A percentile compares a stretch with the other conserved stretches of the same genome.
Conservation (phyloP, 2,888 invertebrate genomes). For the Cantharis rustica region DNA sequence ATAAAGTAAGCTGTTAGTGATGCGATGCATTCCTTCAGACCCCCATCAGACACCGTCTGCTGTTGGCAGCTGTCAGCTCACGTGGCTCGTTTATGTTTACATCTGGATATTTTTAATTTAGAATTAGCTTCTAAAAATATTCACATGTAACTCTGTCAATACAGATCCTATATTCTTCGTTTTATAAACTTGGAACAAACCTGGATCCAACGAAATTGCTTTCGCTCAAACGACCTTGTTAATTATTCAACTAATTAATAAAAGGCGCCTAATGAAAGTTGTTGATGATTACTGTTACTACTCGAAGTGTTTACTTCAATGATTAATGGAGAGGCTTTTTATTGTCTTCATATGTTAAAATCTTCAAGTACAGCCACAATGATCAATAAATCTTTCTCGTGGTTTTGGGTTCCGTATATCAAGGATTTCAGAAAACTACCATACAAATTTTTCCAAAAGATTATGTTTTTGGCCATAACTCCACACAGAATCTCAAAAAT, state of each 20-base stretch:
- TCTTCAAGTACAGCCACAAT: not conserved
- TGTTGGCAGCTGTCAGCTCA: constrained; percentile 29
- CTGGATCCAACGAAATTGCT: not conserved
- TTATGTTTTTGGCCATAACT: too few relatives aligned
- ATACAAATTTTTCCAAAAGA: too few relatives aligned
- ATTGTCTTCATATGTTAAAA: not conserved
- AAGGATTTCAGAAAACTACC: too few relatives aligned
- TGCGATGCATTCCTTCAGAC: constrained; percentile 28
- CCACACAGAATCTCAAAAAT: too few relatives aligned
- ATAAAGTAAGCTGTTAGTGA: constrained; percentile 15
- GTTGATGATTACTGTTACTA: not conserved
- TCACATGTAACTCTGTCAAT: not conserved
- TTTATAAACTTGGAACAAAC: not conserved
- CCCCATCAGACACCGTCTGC: constrained; percentile 31
- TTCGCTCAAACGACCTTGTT: not conserved
- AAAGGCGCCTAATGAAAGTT: not conserved
- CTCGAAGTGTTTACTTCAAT: too few relatives aligned
- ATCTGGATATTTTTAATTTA: constrained; percentile 30
- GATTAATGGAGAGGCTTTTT: not conserved
- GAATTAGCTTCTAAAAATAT: constrained; percentile 23
- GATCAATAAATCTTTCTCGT: not conserved
- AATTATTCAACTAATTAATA: not conserved
- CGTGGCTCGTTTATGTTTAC: constrained; percentile 28
- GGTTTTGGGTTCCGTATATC: too few relatives aligned
- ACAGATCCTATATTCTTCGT: not conserved